A percentile compares a stretch with the other conserved stretches of the same genome.
Conservation (phyloP, 2,113 vertebrate species). For the Pithys albifrons region DNA sequence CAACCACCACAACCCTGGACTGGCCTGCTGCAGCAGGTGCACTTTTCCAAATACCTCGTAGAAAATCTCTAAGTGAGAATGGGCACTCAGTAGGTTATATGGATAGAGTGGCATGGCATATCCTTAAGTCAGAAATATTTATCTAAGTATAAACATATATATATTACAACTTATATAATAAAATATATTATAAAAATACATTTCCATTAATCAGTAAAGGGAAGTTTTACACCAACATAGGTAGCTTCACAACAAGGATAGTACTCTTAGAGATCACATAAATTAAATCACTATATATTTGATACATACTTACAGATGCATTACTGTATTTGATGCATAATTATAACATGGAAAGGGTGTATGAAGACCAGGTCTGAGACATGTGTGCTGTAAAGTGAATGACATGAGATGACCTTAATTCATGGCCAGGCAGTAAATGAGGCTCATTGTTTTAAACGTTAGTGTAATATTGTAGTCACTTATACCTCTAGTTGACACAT, state of each 20-base stretch:
- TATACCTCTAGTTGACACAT: background rate
- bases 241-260: background rate
- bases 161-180: background rate
- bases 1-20: rapidly evolving
- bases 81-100: background rate
- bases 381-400: background rate
- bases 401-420: background rate
- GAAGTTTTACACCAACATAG: background rate
- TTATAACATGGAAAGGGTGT: background rate
- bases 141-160: background rate
- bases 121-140: background rate
- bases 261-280: background rate
- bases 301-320: background rate
- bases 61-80: background rate
- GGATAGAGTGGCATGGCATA: background rate
- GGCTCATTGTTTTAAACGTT: background rate
- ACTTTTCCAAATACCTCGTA: background rate
- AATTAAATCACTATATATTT: background rate
- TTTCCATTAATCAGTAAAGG: background rate
- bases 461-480: background rate
- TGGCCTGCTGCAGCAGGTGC: background rate
- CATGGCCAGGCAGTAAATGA: background rate
- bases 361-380: background rate
- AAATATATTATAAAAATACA: background rate
- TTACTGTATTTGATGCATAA: background rate